phyloP scores from a whole-genome alignment of 2,113 vertebrate species.

The Nyctereutes procyonoides region DNA sequence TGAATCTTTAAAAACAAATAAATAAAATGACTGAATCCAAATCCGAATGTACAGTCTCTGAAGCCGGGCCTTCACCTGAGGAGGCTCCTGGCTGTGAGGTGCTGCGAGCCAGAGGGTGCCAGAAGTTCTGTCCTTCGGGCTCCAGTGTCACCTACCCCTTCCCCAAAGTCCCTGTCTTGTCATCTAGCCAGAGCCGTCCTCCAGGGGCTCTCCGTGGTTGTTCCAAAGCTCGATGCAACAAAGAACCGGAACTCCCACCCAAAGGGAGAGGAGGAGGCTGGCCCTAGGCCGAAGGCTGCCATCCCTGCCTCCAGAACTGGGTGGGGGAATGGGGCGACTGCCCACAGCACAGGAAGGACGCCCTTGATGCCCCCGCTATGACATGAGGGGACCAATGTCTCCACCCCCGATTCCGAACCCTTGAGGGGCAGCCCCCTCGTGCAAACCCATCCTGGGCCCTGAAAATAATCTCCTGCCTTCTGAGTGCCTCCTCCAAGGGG shows the following conservation, averaged over 20 bases:
- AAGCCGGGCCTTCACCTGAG: neutral
- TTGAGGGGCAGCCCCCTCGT: neutral
- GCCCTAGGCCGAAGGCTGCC: neutral
- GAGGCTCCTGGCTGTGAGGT: neutral
- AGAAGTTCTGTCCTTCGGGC: neutral
- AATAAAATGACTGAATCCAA: neutral
- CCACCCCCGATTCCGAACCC: neutral
- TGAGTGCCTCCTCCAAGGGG: neutral
- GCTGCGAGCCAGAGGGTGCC: neutral
- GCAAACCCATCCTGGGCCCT: neutral
- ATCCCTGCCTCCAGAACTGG: neutral
- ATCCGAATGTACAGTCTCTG: neutral
- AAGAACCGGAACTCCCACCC: neutral
- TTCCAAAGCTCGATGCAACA: neutral
- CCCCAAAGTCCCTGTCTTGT: neutral
- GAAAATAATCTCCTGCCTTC: neutral
- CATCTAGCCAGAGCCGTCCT: neutral
- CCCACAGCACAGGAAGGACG: neutral
- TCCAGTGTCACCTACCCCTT: neutral
- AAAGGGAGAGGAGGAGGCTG: neutral
- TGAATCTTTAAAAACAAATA: neutral
- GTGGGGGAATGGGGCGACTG: neutral
- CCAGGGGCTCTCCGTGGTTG: neutral
- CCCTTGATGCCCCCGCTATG: neutral
- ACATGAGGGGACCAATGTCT: neutral